phyloP scores from a whole-genome alignment of 2,888 invertebrate species.

The Plutella xylostella region DNA sequence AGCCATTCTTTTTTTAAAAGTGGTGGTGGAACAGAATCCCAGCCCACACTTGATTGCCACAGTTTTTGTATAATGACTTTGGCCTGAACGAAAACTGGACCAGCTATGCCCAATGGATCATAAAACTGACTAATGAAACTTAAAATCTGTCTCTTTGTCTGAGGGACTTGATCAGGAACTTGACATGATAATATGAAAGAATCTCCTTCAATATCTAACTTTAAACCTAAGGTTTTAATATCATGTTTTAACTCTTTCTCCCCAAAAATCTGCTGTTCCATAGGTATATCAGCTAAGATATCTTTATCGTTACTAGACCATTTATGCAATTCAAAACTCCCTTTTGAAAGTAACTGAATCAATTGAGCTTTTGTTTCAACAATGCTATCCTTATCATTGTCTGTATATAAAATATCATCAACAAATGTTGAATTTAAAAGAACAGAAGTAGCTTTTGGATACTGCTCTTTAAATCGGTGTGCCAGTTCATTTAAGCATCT shows the following conservation, averaged over 20 bases:
- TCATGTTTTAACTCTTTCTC: constrained; percentile 11
- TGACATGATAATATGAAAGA: constrained; percentile 5
- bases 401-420: constrained; percentile 7
- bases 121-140: constrained; percentile 13
- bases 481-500: not conserved
- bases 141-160: constrained; percentile 6
- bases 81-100: constrained; percentile 13
- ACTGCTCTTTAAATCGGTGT: not conserved
- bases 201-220: not conserved
- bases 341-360: not conserved
- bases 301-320: not conserved
- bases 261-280: constrained; percentile 11
- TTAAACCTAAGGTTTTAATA: not conserved
- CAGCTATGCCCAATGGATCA: constrained; percentile 15
- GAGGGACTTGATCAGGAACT: not conserved
- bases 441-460: constrained; percentile 10
- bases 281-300: not conserved
- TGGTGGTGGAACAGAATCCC: constrained; percentile 8
- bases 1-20: constrained; percentile 8
- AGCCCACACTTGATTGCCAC: constrained; percentile 11
- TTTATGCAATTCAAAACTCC: not conserved
- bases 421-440: constrained; percentile 11
- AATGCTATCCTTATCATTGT: not conserved
- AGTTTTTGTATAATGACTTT: constrained; percentile 14
- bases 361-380: not conserved